A percentile compares a stretch with the other conserved stretches of the same genome.
Evolutionary conservation across 2,888 invertebrate species (phyloP).

Genomic region (Pyrrhia umbra): DNA sequence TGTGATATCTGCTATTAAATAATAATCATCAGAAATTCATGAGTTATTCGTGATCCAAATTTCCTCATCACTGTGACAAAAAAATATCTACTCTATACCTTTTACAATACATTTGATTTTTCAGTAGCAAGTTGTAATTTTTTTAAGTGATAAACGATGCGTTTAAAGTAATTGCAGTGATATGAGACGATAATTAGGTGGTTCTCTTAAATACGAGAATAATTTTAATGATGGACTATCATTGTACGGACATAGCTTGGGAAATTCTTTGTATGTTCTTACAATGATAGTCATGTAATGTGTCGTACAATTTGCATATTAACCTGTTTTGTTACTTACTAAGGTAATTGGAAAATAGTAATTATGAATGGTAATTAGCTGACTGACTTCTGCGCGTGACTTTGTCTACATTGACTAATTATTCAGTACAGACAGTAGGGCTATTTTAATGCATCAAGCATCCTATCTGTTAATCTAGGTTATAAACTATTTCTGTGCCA

Average conservation of each 20-base stretch:
- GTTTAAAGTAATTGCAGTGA: slow-evolving; percentile 46
- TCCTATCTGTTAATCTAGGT: too few species aligned
- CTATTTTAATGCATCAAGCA: too few species aligned
- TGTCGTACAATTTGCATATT: slow-evolving; percentile 24
- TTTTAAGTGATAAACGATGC: slow-evolving; percentile 39
- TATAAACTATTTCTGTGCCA: too few species aligned
- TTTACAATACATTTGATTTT: neutral
- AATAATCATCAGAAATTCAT: slow-evolving; percentile 14
- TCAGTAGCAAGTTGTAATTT: slow-evolving; percentile 17
- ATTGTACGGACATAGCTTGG: slow-evolving; percentile 12
- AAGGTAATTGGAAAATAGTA: neutral
- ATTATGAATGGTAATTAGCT: too few species aligned
- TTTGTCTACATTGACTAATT: too few species aligned
- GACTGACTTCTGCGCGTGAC: too few species aligned
- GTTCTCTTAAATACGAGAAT: slow-evolving; percentile 9
- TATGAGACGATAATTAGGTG: slow-evolving; percentile 41
- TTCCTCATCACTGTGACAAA: neutral
- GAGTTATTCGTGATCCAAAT: neutral
- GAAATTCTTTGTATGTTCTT: slow-evolving; percentile 22
- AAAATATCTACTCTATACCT: neutral
- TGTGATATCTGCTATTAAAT: slow-evolving; percentile 36
- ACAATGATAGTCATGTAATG: slow-evolving; percentile 21
- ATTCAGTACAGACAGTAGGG: too few species aligned
- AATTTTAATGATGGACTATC: slow-evolving; percentile 11
- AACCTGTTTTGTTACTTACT: neutral